Conservation (phyloP, 2,113 vertebrate species). For the Phainopepla nitens region DNA sequence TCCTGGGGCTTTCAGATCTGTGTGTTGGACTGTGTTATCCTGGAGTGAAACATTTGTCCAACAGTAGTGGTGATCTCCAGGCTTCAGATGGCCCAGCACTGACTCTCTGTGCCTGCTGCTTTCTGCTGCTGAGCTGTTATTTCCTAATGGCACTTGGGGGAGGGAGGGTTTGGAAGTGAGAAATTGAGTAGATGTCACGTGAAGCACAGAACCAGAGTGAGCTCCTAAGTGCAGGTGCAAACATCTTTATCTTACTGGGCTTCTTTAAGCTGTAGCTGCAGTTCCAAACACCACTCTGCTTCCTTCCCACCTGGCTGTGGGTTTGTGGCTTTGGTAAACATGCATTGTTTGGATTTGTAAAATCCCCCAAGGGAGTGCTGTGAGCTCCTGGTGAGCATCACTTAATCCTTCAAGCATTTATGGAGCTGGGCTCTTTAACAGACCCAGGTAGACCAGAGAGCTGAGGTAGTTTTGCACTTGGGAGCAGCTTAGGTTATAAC, state of each 20-base stretch:
- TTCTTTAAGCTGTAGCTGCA: not conserved
- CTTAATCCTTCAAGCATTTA: not conserved
- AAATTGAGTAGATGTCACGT: not conserved
- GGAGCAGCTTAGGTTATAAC: not conserved
- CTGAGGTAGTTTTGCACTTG: not conserved
- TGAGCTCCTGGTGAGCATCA: not conserved
- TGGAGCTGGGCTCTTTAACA: not conserved
- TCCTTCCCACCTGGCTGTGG: not conserved
- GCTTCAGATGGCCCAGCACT: accelerated
- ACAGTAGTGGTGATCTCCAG: not conserved
- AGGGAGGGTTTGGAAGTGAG: not conserved
- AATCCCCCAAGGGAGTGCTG: not conserved
- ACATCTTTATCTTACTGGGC: not conserved
- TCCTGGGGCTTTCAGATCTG: not conserved
- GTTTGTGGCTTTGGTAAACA: not conserved
- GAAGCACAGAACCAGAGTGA: not conserved
- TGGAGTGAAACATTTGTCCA: not conserved
- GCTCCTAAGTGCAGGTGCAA: not conserved
- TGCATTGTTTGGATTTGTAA: not conserved
- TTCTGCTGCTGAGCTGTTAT: not conserved
- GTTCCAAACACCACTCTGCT: not conserved
- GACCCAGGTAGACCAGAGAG: accelerated
- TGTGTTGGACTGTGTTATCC: not conserved
- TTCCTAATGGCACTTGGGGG: not conserved
- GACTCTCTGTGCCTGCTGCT: not conserved